phyloP scores from a whole-genome alignment of 1,140 invertebrate genomes.

The Drosophila tristis region DNA sequence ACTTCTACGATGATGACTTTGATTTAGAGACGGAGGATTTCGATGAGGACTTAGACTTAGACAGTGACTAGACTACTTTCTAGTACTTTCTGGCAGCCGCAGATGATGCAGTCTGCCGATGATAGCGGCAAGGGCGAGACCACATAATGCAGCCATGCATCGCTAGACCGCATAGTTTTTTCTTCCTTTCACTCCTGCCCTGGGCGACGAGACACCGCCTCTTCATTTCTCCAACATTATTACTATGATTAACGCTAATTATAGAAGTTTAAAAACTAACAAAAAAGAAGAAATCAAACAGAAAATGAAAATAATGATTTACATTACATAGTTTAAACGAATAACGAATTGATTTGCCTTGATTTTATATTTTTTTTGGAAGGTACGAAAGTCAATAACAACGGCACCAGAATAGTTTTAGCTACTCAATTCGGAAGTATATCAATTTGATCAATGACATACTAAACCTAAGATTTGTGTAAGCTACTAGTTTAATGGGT shows the following conservation, averaged over 20 bases:
- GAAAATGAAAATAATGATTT: constrained; percentile 34
- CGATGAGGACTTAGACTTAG: constrained; percentile 84
- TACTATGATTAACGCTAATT: constrained; percentile 61
- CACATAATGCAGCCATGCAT: constrained; percentile 65
- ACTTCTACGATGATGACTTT: constrained; percentile 97
- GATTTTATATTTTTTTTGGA: constrained; percentile 14
- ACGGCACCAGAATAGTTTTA: constrained; percentile 10
- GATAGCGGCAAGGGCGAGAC: constrained; percentile 83
- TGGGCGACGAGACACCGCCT: constrained; percentile 26
- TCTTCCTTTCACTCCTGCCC: constrained; percentile 37
- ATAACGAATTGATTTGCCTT: neutral
- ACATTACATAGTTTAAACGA: constrained; percentile 28
- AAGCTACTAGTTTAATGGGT: constrained; percentile 16
- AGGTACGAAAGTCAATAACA: constrained; percentile 2
- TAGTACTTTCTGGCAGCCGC: constrained; percentile 16
- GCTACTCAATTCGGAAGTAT: constrained; percentile 1
- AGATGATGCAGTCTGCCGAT: constrained; percentile 68
- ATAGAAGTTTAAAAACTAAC: constrained; percentile 50
- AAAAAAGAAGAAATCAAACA: constrained; percentile 28
- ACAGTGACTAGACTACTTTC: too few species aligned
- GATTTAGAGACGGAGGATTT: constrained; percentile 89
- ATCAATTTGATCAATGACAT: constrained; percentile 10
- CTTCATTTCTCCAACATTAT: constrained; percentile 56
- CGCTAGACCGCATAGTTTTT: constrained; percentile 14
- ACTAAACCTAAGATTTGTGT: constrained; percentile 11